Evolutionary conservation across 2,888 invertebrate species (phyloP), one percentile per base, ranked within the genome.

Genomic region (Dicycla oo): DNA sequence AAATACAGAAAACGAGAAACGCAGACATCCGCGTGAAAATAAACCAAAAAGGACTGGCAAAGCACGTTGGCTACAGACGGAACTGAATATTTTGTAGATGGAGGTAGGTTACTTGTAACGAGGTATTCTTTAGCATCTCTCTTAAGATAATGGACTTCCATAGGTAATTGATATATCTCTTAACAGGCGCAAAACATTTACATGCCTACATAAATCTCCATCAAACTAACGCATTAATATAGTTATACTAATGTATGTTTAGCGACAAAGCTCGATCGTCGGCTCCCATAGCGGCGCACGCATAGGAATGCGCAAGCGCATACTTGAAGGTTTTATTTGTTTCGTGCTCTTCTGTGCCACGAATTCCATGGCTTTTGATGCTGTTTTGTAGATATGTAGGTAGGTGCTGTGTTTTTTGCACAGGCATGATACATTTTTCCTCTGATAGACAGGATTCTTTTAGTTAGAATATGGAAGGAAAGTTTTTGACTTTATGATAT

Each of bases 211-310:
- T 70, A 76, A 54, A 70, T 57, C 30, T 57, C 34, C 64, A 54
- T 64, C n/a, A 45, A 68, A 73, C 43, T 43, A 75, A 49, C 13
- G 34, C 54, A 64, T 62, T 64, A 66, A 61, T 75, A 67, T 64
- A 62, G 56, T 69, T 61, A 63, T 66, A 73, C 61, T 63, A 68
- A 63, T 64, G 62, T 73, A 64, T 60, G 60, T 70, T 64, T 60
- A 64, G 57, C 69, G 74, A 71, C 66, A 64, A 69, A 79, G 73
- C 43, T 62, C 63, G 60, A 38, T 68, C 69, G 67, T 45, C 68
- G 82, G 81, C 82, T 83, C 85, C 86, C 81, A 87, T 84, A 79
- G 69, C 81, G 56, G 69, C 47, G 84, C 80, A 86, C 87, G 87
- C 87, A 75, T 18, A 77, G 86, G 87, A 82, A 87, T 87, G 86